These are phyloP conservation scores for Halyomorpha halys DNA, from an alignment of 1,140 invertebrate species.

Conservation along the genomic window DNA sequence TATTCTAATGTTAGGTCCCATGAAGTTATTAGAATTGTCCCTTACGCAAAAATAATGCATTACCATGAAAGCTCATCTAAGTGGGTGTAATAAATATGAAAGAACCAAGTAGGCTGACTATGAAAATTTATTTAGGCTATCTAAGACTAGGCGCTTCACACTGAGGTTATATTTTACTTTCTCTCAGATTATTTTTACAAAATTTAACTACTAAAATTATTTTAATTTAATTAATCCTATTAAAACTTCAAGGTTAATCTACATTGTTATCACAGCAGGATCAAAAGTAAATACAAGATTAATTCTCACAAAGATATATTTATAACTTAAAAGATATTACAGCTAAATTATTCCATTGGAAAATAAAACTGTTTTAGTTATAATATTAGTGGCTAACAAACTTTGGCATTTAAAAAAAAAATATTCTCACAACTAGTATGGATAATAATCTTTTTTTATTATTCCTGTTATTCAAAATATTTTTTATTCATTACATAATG, in stretches of 20 bases:
- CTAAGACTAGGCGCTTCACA: not conserved
- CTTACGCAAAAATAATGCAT: conserved; percentile 11
- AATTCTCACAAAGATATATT: not conserved
- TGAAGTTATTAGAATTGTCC: conserved; percentile 19
- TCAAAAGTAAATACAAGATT: conserved; percentile 2
- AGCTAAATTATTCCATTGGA: no score
- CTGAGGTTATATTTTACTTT: not conserved
- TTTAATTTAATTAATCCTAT: not conserved
- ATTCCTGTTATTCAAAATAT: no score
- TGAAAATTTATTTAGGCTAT: not conserved
- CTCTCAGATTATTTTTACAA: not conserved
- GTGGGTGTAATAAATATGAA: not conserved
- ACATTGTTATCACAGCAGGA: conserved; percentile 9
- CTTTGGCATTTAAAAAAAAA: no score
- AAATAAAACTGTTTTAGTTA: no score
- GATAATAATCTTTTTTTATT: no score
- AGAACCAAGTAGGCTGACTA: not conserved
- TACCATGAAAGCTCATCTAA: conserved; percentile 16
- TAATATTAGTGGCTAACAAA: no score
- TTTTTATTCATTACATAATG: no score
- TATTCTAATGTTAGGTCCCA: conserved; percentile 19
- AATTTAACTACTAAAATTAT: conserved; percentile 1
- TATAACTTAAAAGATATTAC: no score
- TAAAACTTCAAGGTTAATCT: not conserved
- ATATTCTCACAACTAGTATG: no score